These are phyloP conservation scores for Vombatus ursinus DNA, from an alignment of 2,113 vertebrate genomes.

Conservation along the genomic window DNA sequence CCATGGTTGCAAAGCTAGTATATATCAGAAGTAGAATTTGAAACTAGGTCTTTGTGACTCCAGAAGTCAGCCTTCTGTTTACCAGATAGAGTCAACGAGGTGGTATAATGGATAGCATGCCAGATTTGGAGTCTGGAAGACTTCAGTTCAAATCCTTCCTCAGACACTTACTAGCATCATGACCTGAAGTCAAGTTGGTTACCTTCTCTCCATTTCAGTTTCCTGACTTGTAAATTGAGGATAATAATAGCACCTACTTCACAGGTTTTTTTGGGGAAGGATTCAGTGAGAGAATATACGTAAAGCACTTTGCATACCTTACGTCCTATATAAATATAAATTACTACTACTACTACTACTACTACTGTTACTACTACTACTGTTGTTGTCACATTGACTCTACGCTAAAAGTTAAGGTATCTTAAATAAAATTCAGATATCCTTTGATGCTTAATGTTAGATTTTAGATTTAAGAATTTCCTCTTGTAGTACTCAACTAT, in stretches of 20 bases:
- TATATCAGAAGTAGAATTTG: background rate
- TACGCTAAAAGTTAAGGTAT: background rate
- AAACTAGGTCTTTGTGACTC: background rate
- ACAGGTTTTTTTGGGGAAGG: background rate
- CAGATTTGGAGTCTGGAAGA: background rate
- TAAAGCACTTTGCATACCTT: background rate
- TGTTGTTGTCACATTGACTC: background rate
- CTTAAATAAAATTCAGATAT: background rate
- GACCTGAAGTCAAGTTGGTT: background rate
- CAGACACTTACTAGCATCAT: background rate
- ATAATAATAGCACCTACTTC: background rate
- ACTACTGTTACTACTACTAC: too few species aligned
- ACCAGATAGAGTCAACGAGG: background rate
- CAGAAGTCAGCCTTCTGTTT: background rate
- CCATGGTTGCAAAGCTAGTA: background rate
- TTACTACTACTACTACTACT: background rate
- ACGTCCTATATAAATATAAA: background rate
- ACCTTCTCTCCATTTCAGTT: background rate
- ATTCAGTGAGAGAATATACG: background rate
- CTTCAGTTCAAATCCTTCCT: background rate
- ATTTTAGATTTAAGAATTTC: background rate
- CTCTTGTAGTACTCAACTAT: background rate
- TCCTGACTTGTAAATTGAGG: background rate
- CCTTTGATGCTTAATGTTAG: background rate
- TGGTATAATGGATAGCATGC: background rate